Evolutionary conservation across 2,888 invertebrate genomes (phyloP).

Genomic region (Hemaris fuciformis): DNA sequence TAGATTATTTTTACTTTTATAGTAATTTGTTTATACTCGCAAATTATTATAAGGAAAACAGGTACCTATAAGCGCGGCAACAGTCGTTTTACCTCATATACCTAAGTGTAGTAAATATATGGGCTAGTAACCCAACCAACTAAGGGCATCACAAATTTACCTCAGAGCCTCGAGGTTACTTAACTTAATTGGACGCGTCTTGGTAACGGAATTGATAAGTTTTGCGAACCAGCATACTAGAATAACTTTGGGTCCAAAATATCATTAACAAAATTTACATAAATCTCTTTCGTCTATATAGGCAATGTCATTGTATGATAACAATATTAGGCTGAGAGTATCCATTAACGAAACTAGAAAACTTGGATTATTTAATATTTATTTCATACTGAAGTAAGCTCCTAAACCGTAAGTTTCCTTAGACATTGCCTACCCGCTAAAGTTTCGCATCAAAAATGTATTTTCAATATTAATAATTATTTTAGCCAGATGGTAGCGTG

Average conservation of each 20-base stretch:
- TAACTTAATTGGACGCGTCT: conserved; percentile 13
- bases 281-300: background rate
- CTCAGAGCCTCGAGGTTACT: conserved; percentile 11
- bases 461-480: too few relatives aligned
- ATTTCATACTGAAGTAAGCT: background rate
- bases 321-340: too few relatives aligned
- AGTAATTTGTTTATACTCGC: background rate
- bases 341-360: background rate
- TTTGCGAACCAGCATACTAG: background rate
- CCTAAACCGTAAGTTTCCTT: background rate
- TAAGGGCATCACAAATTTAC: conserved; percentile 13
- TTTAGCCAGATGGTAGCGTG: too few relatives aligned
- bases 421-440: too few relatives aligned
- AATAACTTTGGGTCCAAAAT: background rate
- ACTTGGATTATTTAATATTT: background rate
- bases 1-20: background rate
- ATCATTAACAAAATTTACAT: background rate
- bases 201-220: conserved; percentile 14
- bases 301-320: background rate
- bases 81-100: conserved; percentile 7
- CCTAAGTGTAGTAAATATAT: background rate
- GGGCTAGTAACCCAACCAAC: conserved; percentile 4
- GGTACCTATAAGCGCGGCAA: background rate
- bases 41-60: background rate
- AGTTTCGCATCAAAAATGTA: too few relatives aligned